phyloP scores from a whole-genome alignment of 2,888 invertebrate genomes.

The Ectropis crepuscularia region DNA sequence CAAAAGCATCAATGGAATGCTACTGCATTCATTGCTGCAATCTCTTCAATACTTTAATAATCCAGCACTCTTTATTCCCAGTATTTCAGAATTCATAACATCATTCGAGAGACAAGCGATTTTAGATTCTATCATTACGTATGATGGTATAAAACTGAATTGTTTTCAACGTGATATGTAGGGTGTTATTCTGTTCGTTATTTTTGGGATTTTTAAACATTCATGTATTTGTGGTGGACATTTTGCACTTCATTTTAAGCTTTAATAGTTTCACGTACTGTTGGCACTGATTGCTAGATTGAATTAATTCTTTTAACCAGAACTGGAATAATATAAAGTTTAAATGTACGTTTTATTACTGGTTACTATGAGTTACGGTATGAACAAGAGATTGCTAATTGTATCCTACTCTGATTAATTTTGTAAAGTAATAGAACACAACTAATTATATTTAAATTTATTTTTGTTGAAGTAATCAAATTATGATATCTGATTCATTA shows the following conservation, averaged over 20 bases:
- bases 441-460: no score
- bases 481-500: no score
- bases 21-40: constrained; percentile 18
- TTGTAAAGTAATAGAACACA: no score
- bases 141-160: constrained; percentile 11
- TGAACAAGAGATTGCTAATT: no score
- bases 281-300: no score
- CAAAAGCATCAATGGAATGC: constrained; percentile 15
- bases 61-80: constrained; percentile 28
- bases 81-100: constrained; percentile 25
- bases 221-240: neutral
- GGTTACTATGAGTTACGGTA: no score
- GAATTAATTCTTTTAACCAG: no score
- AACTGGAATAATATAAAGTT: no score
- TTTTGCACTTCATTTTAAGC: neutral
- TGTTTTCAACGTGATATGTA: constrained; percentile 2
- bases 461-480: no score
- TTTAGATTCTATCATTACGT: constrained; percentile 7
- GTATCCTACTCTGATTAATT: no score
- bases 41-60: constrained; percentile 27
- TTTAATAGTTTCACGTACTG: no score
- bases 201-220: constrained; percentile 1
- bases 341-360: no score
- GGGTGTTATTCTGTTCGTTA: neutral
- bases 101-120: neutral